These are phyloP conservation scores for Archaeoteleia sp. DNA, from an alignment of 2,888 invertebrate genomes.

Conservation along the genomic window DNA sequence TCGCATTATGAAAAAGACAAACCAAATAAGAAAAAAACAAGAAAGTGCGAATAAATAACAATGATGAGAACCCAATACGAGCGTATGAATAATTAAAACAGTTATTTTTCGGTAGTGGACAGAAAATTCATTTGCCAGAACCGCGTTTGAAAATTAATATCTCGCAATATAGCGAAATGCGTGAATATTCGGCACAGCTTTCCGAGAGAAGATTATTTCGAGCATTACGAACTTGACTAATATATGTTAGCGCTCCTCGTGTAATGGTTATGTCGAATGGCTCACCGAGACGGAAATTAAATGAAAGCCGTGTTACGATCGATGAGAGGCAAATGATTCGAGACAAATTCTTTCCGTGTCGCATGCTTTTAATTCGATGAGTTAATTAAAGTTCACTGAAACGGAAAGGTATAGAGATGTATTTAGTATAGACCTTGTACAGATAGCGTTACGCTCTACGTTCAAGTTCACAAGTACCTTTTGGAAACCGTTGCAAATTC, in stretches of 20 bases:
- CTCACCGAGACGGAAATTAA: constrained; percentile 21
- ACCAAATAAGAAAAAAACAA: too few relatives aligned
- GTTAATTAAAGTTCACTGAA: constrained; percentile 46
- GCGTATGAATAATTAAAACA: neutral
- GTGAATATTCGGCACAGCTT: neutral
- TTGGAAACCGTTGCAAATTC: constrained; percentile 29
- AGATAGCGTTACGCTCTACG: constrained; percentile 7
- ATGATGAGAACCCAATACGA: too few relatives aligned
- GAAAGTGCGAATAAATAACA: too few relatives aligned
- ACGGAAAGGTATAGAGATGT: constrained; percentile 41
- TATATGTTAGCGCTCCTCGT: constrained; percentile 11
- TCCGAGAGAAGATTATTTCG: constrained; percentile 7
- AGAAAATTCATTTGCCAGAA: neutral
- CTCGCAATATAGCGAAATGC: neutral
- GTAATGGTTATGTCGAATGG: constrained; percentile 15
- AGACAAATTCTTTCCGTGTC: constrained; percentile 34
- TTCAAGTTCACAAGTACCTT: constrained; percentile 32
- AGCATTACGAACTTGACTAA: constrained; percentile 2
- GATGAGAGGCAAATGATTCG: constrained; percentile 40
- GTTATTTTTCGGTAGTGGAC: neutral
- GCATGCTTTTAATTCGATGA: constrained; percentile 43
- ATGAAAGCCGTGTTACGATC: constrained; percentile 31
- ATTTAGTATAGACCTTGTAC: constrained; percentile 26
- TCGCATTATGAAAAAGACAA: too few relatives aligned
- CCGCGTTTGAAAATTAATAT: neutral